A percentile compares a stretch with the other conserved stretches of the same genome.
These are phyloP conservation scores for Rutpela maculata DNA, from an alignment of 2,888 invertebrate genomes.

Conservation along the genomic window DNA sequence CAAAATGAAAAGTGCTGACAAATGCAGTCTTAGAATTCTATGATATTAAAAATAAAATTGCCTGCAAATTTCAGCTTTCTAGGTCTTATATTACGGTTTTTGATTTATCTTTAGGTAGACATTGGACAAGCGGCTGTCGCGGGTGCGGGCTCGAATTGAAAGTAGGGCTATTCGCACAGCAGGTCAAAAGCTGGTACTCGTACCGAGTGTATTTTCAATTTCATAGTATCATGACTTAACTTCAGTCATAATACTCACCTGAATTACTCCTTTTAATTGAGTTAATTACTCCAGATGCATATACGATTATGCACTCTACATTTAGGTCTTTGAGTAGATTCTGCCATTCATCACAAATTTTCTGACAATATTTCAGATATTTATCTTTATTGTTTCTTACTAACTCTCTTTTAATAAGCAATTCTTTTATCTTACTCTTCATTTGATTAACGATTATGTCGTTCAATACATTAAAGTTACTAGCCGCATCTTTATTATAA, in stretches of 20 bases:
- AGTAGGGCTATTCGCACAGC: too few species aligned
- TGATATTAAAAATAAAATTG: too few species aligned
- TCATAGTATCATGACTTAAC: too few species aligned
- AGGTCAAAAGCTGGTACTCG: too few species aligned
- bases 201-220: too few species aligned
- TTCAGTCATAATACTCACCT: neutral
- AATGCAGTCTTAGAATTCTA: too few species aligned
- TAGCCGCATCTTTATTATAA: neutral
- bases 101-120: too few species aligned
- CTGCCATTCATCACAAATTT: constrained; percentile 40
- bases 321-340: constrained; percentile 20
- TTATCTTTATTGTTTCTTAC: constrained; percentile 27
- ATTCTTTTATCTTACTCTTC: constrained; percentile 13
- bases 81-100: too few species aligned
- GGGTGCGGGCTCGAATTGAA: too few species aligned
- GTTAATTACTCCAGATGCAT: constrained; percentile 21
- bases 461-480: neutral
- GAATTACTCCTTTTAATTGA: neutral
- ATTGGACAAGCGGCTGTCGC: too few species aligned
- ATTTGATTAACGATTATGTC: constrained; percentile 27
- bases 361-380: constrained; percentile 22
- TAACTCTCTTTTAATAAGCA: constrained; percentile 37
- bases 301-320: constrained; percentile 27
- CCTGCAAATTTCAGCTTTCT: too few species aligned
- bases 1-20: too few species aligned